phyloP scores from a whole-genome alignment of 2,888 invertebrate genomes.

The Drosophila niveifrons region DNA sequence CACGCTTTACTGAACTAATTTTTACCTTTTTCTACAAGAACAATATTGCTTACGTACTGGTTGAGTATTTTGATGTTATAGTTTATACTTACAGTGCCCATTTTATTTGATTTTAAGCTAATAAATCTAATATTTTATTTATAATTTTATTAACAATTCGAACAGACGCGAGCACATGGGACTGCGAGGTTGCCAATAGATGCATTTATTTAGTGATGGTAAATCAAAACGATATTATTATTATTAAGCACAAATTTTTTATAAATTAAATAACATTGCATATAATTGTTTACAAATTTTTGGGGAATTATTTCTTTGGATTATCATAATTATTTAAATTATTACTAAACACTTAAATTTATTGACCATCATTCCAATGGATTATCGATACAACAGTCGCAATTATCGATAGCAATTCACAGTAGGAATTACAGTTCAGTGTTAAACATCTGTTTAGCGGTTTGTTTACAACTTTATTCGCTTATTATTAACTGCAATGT shows the following conservation, averaged over 20 bases:
- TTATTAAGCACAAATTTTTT: not conserved
- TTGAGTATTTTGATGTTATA: not conserved
- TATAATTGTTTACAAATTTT: too few relatives aligned
- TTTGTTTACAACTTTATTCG: slow-evolving; percentile 45
- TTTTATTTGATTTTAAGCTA: slow-evolving; percentile 25
- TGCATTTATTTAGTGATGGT: slow-evolving; percentile 7
- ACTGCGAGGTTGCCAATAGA: slow-evolving; percentile 27
- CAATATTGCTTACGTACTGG: too few relatives aligned
- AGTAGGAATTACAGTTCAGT: slow-evolving; percentile 23
- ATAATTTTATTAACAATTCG: slow-evolving; percentile 10
- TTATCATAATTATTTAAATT: too few relatives aligned
- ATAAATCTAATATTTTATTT: not conserved
- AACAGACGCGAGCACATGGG: slow-evolving; percentile 68
- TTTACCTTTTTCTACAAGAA: slow-evolving; percentile 84
- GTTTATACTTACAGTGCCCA: slow-evolving; percentile 62
- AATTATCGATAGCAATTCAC: slow-evolving; percentile 8
- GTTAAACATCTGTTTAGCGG: slow-evolving; percentile 17
- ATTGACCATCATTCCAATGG: not conserved
- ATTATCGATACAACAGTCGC: slow-evolving; percentile 2
- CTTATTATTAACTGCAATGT: slow-evolving; percentile 84
- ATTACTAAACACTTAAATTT: too few relatives aligned
- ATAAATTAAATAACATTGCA: too few relatives aligned
- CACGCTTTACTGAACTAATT: slow-evolving; percentile 84
- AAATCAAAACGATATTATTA: not conserved
- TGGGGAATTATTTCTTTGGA: too few relatives aligned